phyloP scores from a whole-genome alignment of 23 tunicate species.

The Aplidium turbinatum region DNA sequence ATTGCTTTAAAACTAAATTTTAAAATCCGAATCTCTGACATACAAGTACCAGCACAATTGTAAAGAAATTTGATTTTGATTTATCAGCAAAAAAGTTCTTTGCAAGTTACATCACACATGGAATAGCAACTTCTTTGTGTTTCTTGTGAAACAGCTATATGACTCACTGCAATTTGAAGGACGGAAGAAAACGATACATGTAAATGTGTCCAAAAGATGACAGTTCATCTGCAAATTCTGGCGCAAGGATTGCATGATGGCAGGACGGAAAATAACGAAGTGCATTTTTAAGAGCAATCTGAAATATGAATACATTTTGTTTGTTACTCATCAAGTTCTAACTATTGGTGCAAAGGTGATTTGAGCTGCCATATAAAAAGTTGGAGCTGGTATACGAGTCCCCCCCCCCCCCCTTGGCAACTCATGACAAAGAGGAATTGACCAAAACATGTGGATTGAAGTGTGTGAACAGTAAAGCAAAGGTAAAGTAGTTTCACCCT shows the following conservation, averaged over 20 bases:
- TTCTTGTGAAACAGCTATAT: not conserved
- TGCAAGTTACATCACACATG: not conserved
- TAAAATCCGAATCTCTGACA: not conserved
- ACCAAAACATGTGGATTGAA: too few relatives aligned
- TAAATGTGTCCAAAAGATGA: conserved; percentile 90
- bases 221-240: conserved; percentile 82
- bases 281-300: conserved; percentile 91
- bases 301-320: not conserved
- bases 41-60: not conserved
- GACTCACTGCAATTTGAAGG: conserved; percentile 68
- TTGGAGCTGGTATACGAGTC: too few relatives aligned
- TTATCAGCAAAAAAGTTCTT: not conserved
- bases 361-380: too few relatives aligned
- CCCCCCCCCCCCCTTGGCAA: too few relatives aligned
- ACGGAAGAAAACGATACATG: conserved; percentile 92
- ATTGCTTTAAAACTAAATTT: not conserved
- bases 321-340: too few relatives aligned
- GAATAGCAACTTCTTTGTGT: too few relatives aligned
- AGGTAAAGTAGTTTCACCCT: too few relatives aligned
- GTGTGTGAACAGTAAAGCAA: too few relatives aligned
- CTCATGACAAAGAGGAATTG: too few relatives aligned
- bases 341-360: too few relatives aligned
- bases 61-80: not conserved
- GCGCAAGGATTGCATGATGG: conserved; percentile 50
- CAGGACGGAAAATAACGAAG: conserved; percentile 83